phyloP scores from a whole-genome alignment of 2,888 invertebrate genomes.

The Catocala fraxini region DNA sequence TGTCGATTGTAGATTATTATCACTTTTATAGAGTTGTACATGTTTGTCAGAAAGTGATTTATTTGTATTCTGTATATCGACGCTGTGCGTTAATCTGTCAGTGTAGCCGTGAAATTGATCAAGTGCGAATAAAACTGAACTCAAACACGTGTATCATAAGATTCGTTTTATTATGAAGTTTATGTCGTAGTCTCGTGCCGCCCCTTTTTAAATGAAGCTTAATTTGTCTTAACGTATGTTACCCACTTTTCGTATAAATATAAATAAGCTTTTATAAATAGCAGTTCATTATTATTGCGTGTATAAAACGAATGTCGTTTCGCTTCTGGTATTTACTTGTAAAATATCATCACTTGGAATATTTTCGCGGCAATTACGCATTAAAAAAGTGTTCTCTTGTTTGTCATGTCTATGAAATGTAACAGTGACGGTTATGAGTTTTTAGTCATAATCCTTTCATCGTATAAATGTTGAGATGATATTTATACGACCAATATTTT shows the following conservation, averaged over 20 bases:
- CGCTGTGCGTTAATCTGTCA: constrained; percentile 48
- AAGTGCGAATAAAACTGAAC: constrained; percentile 17
- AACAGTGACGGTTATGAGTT: constrained; percentile 3
- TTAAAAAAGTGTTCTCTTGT: constrained; percentile 1
- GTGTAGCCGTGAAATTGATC: constrained; percentile 27
- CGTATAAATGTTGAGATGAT: neutral
- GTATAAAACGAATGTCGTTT: constrained; percentile 6
- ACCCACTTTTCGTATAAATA: constrained; percentile 22
- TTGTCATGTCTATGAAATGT: neutral
- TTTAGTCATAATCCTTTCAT: constrained; percentile 4
- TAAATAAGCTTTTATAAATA: constrained; percentile 27
- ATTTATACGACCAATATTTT: neutral
- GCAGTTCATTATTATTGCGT: constrained; percentile 21
- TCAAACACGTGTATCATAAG: constrained; percentile 12
- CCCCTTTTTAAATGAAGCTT: constrained; percentile 44
- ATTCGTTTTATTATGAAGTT: constrained; percentile 13
- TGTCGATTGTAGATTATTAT: constrained; percentile 57
- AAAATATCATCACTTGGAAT: neutral
- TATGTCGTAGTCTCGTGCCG: constrained; percentile 6
- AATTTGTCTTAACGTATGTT: constrained; percentile 41
- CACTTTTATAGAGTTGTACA: constrained; percentile 69
- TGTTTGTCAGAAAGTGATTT: constrained; percentile 63
- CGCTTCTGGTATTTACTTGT: neutral
- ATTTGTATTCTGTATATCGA: constrained; percentile 53
- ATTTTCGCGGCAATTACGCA: neutral